Evolutionary conservation across 1,140 invertebrate genomes (phyloP).

Genomic region (Hyles vespertilio): DNA sequence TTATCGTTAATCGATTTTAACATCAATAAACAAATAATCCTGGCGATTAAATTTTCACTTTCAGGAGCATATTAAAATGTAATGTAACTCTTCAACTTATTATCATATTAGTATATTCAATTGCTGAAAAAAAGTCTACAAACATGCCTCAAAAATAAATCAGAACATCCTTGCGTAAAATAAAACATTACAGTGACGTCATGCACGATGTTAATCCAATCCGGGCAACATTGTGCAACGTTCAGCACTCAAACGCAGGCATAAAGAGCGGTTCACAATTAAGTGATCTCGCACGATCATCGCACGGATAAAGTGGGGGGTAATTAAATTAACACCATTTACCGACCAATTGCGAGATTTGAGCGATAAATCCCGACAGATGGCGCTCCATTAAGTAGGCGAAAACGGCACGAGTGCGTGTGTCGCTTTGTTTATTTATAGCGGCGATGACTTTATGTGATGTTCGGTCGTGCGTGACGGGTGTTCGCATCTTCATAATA

Average conservation of each 20-base stretch:
- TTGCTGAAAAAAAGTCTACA: too few relatives aligned
- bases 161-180: too few relatives aligned
- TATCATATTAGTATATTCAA: too few relatives aligned
- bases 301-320: conserved; percentile 12
- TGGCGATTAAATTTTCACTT: too few relatives aligned
- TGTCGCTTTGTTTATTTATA: conserved; percentile 27
- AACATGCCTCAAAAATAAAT: too few relatives aligned
- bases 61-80: too few relatives aligned
- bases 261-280: conserved; percentile 24
- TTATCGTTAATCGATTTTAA: too few relatives aligned
- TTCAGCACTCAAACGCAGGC: neutral
- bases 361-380: conserved; percentile 47
- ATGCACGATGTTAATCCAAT: too few relatives aligned
- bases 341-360: conserved; percentile 59
- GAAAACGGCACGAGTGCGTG: conserved; percentile 15
- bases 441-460: neutral
- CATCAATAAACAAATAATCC: too few relatives aligned
- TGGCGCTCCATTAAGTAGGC: conserved; percentile 21
- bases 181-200: too few relatives aligned
- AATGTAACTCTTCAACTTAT: too few relatives aligned
- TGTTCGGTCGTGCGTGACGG: neutral
- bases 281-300: conserved; percentile 29
- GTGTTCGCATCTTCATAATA: neutral
- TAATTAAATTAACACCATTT: conserved; percentile 61
- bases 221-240: too few relatives aligned